Evolutionary conservation across 2,113 vertebrate genomes (phyloP), one percentile per base, ranked within the genome.

Genomic region (Spermophilus dauricus): DNA sequence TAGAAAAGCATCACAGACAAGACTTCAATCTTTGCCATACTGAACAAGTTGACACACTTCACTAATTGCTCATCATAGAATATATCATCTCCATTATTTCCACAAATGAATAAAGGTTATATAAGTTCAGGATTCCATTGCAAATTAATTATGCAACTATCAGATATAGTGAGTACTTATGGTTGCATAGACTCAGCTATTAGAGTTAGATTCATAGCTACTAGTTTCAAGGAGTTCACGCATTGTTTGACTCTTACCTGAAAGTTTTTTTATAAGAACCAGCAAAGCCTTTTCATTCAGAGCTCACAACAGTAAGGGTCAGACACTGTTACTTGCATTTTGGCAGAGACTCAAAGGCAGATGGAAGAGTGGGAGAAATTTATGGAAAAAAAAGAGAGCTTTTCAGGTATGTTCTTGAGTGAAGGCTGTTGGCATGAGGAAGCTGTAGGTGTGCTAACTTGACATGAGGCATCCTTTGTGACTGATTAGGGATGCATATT

Each of bases 1-100:
- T 87, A 69, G 69, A 92, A 63, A 95, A 78, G 75, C 75, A 87
- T 81, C 51, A 95, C 8, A 22, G 26, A n/a, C 51, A 48, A 72
- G 13, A 89, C 6, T 90, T 85, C 37, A 85, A n/a, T 51, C 17
- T 85, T 24, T 92, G 85, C 80, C 80, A 97, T 92, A 92, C 1
- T 84, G 90, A 92, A 83, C 80, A 83, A 89, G 93, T 98, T 97
- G 75, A 83, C 13, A 86, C 73, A 91, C 2, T 37, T 86, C 37
- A 61, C 1, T 65, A 70, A 94, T 89, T 89, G 39, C 42, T 91
- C 45, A 83, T 83, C 16, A 0, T 45, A 63, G 30, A 86, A 92
- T 70, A 56, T 86, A 42, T 34, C 9, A 13, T 48, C 86, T 86
- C 39, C 4, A n/a, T 84, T 73, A 77, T 58, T 61, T 86, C n/a